A percentile compares a stretch with the other conserved stretches of the same genome.
Evolutionary conservation across 2,113 vertebrate genomes (phyloP).

Genomic region (Xenopus tropicalis): UCB_Xtro_10.0 CM004451.2:86857501-86858000

Average conservation of each 20-base stretch:
- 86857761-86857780: background rate
- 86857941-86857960: background rate
- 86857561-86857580: background rate
- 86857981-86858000: background rate
- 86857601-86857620: conserved; percentile 3
- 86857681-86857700: conserved; percentile 11
- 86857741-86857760: background rate
- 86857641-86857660: background rate
- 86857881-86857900: background rate
- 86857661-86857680: background rate
- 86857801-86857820: background rate
- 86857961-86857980: background rate
- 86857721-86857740: background rate
- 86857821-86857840: background rate
- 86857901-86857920: background rate
- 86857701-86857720: background rate
- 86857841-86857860: background rate
- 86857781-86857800: background rate
- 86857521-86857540: too few relatives aligned
- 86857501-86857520: too few relatives aligned
- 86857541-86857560: too few relatives aligned
- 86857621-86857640: conserved; percentile 12
- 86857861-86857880: background rate
- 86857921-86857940: background rate
- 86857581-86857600: background rate